A percentile compares a stretch with the other conserved stretches of the same genome.
Conservation (phyloP, 1,140 invertebrate genomes). For the Ephestia elutella region DNA sequence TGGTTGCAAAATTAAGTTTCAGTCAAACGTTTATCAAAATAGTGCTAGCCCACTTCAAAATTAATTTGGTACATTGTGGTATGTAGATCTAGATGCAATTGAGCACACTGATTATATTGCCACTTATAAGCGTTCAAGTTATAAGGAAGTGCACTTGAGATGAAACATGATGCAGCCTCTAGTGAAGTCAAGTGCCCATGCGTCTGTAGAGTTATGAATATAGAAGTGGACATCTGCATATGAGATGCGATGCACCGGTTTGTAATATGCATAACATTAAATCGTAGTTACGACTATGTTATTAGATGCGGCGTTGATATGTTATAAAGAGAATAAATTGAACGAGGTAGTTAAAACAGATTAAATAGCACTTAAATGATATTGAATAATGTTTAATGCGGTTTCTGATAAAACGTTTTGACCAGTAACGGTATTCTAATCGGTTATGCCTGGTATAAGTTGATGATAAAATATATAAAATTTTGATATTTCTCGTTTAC, state of each 20-base stretch:
- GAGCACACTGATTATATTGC: not conserved
- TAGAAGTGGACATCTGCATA: constrained; percentile 2
- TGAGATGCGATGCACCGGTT: not conserved
- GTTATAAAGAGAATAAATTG: too few species aligned
- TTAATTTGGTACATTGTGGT: not conserved
- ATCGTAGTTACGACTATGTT: not conserved
- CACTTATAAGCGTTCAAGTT: constrained; percentile 3
- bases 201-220: not conserved
- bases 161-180: constrained; percentile 3
- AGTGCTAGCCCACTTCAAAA: too few species aligned
- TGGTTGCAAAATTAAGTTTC: too few species aligned
- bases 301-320: not conserved
- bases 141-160: not conserved
- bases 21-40: too few species aligned
- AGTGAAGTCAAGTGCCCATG: not conserved
- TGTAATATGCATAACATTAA: not conserved
- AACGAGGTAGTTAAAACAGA: too few species aligned
- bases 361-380: too few species aligned
- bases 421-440: too few species aligned
- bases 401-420: too few species aligned
- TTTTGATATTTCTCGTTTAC: too few species aligned
- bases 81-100: not conserved
- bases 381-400: too few species aligned
- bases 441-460: too few species aligned
- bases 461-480: too few species aligned